Conservation (phyloP, 2,797 vertebrate species). For the Acanthurus leucopareius region DNA sequence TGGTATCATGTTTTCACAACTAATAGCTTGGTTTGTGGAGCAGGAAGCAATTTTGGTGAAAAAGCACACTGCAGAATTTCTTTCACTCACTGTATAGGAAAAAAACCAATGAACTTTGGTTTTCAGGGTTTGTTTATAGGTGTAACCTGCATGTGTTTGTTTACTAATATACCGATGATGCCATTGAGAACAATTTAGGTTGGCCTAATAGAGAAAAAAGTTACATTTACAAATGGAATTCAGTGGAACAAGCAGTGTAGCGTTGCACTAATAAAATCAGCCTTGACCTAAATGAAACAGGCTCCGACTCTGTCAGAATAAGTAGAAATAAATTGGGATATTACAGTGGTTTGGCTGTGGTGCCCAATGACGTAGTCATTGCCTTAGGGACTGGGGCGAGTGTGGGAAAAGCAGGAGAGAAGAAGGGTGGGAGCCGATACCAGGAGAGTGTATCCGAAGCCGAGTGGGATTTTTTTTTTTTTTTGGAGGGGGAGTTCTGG, state of each 20-base stretch:
- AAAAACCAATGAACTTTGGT: neutral
- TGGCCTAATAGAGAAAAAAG: slow-evolving; percentile 19
- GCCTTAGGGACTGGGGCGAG: slow-evolving; percentile 80
- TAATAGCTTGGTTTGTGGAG: slow-evolving; percentile 31
- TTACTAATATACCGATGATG: slow-evolving; percentile 17
- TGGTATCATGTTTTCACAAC: slow-evolving; percentile 21
- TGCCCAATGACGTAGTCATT: slow-evolving; percentile 78
- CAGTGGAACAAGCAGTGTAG: slow-evolving; percentile 45
- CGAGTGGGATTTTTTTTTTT: slow-evolving; percentile 60
- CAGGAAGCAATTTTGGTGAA: slow-evolving; percentile 33
- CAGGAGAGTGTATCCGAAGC: slow-evolving; percentile 71
- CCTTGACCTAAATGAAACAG: slow-evolving; percentile 73
- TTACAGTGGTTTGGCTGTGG: slow-evolving; percentile 82
- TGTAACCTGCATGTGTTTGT: slow-evolving; percentile 5
- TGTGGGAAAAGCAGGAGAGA: slow-evolving; percentile 85
- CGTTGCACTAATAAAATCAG: slow-evolving; percentile 64
- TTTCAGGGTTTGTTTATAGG: slow-evolving; percentile 31
- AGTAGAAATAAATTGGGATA: slow-evolving; percentile 80
- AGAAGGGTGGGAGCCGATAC: slow-evolving; percentile 79
- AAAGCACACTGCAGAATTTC: slow-evolving; percentile 29
- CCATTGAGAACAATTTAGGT: slow-evolving; percentile 3
- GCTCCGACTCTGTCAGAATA: slow-evolving; percentile 69
- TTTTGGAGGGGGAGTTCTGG: slow-evolving; percentile 58
- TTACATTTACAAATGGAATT: slow-evolving; percentile 32
- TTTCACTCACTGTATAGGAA: slow-evolving; percentile 18